Percentiles rank a stretch among this genome's conserved stretches.
These are phyloP conservation scores for Taurulus bubalis DNA, from an alignment of 2,113 vertebrate genomes.

Conservation along the genomic window DNA sequence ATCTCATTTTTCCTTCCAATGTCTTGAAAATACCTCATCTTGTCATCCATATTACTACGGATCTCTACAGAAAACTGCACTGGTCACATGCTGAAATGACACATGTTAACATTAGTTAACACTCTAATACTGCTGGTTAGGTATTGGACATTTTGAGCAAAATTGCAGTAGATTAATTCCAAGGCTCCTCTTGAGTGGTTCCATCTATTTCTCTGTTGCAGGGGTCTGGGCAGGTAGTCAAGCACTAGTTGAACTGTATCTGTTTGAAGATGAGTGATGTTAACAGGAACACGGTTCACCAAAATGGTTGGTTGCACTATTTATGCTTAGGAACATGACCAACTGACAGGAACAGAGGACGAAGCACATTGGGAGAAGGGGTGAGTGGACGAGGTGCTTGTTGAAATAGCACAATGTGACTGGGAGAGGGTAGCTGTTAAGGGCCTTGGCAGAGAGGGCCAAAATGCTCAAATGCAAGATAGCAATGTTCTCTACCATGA, in stretches of 20 bases:
- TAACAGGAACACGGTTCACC: constrained; percentile 47
- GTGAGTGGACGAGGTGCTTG: constrained; percentile 47
- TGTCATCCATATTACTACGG: neutral
- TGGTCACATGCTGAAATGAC: neutral
- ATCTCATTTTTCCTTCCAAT: neutral
- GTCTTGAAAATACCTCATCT: neutral
- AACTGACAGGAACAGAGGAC: constrained; percentile 36
- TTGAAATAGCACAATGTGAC: constrained; percentile 52
- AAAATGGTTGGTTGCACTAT: constrained; percentile 41
- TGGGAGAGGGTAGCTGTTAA: constrained; percentile 34
- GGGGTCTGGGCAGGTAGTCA: constrained; percentile 2
- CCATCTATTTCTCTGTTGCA: neutral
- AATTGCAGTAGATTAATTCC: neutral
- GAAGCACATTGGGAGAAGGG: constrained; percentile 27
- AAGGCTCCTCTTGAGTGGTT: neutral
- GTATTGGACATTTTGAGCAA: neutral
- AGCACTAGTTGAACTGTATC: constrained; percentile 18
- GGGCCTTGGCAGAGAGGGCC: constrained; percentile 35
- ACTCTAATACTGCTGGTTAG: neutral
- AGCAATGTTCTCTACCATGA: constrained; percentile 78
- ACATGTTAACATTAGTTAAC: neutral
- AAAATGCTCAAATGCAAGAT: constrained; percentile 67
- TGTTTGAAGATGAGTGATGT: constrained; percentile 46
- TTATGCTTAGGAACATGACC: constrained; percentile 38
- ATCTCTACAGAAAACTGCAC: neutral